Conservation (phyloP, 2,888 invertebrate species). For the Agriopis leucophaearia region DNA sequence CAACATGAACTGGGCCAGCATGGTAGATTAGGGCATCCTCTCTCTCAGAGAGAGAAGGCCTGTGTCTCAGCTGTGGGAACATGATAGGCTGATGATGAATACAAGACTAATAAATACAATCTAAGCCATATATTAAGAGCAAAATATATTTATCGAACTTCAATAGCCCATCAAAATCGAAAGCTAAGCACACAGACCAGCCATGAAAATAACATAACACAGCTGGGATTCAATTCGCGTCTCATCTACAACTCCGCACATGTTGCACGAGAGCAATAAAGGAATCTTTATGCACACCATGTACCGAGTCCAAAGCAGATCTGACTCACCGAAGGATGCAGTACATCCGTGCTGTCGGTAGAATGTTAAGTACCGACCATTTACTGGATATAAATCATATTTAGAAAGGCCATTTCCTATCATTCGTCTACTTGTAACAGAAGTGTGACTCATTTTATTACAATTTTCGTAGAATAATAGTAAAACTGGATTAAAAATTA, state of each 20-base stretch:
- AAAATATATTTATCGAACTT: not conserved
- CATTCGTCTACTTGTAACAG: constrained; percentile 16
- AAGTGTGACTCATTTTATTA: constrained; percentile 23
- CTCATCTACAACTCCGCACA: constrained; percentile 17
- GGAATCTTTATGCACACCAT: constrained; percentile 28
- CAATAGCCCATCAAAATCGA: not conserved
- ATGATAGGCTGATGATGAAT: no score
- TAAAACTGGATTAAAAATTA: not conserved
- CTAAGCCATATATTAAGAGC: not conserved
- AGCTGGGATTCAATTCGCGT: constrained; percentile 3
- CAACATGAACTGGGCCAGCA: no score
- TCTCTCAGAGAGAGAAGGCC: no score
- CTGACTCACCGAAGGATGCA: constrained; percentile 48
- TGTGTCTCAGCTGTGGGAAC: no score
- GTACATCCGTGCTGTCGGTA: constrained; percentile 39
- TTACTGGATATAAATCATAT: constrained; percentile 35
- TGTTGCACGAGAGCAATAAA: constrained; percentile 20
- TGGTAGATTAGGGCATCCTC: no score
- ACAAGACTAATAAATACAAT: not conserved
- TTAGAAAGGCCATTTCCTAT: constrained; percentile 39
- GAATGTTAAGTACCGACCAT: constrained; percentile 38
- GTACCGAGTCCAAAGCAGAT: constrained; percentile 9
- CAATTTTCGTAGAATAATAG: constrained; percentile 1
- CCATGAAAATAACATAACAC: constrained; percentile 1
- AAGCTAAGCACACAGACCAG: not conserved